Evolutionary conservation across 2,113 vertebrate genomes (phyloP), one percentile per base, ranked within the genome.

Genomic region (Ibidorhyncha struthersii): DNA sequence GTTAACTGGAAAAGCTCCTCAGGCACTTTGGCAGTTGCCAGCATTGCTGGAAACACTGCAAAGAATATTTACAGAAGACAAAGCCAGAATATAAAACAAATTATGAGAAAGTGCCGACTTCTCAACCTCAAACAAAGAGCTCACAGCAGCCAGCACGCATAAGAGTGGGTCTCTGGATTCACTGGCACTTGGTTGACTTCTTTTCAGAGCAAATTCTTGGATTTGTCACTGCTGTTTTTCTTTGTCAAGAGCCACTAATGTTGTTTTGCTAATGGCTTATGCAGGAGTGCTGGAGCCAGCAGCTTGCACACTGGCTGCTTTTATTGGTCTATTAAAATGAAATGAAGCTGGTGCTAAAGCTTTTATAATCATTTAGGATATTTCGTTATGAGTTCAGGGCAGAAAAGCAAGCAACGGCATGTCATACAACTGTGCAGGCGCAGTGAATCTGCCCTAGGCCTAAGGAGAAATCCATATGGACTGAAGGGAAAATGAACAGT

Each of bases 261-360:
- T 32, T 96, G 81, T 86, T 97, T 94, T 92, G 86, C 70, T 91
- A 96, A 95, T 89, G 65, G 89, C 86, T 94, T 91, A 58, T 82
- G 83, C 59, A 95, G 89, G 55, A 91, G 12, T 67, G 89, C 65
- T 93, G 74, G 92, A 97, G 89, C 89, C 94, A 96, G 78, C 67
- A 87, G 74, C 78, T 81, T 73, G 45, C 70, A 85, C 40, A 62
- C 78, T 80, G 47, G 71, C 74, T 97, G 90, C 84, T 96, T 96
- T 97, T 95, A 96, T 55, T 83, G 73, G 70, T 66, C 91, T 94
- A 91, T 93, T 93, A 96, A 96, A 95, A 91, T 88, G 94, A 96
- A 96, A 95, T 70, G 40, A 94, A 94, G 83, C 77, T 91, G 67
- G 86, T 91, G 77, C 36, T 96, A 91, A 96, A 96, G 93, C 81